These are phyloP conservation scores for Urosaurus nigricauda DNA, from an alignment of 2,797 vertebrate genomes.

Conservation along the genomic window DNA sequence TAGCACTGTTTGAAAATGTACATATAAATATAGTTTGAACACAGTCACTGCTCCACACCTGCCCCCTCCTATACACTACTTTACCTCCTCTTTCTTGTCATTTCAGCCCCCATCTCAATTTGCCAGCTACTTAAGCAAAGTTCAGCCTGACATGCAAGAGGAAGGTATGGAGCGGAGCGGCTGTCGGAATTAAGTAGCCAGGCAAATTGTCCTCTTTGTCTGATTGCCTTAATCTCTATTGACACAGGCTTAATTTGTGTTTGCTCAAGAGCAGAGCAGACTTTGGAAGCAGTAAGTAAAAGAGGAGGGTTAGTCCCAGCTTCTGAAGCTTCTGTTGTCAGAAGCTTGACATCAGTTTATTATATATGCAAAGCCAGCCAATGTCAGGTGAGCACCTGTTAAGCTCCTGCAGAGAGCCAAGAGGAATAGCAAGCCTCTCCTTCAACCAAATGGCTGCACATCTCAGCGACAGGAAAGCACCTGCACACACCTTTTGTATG, in stretches of 20 bases:
- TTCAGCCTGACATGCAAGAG: not conserved
- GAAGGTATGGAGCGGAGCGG: not conserved
- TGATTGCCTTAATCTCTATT: not conserved
- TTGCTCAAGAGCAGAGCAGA: conserved; percentile 1
- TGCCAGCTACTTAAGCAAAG: conserved; percentile 9
- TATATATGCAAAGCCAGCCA: not conserved
- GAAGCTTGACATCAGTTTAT: not conserved
- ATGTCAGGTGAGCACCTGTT: not conserved
- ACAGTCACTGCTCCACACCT: not conserved
- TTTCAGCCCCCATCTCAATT: conserved; percentile 12
- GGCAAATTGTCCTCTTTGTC: not conserved
- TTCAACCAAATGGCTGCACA: not conserved
- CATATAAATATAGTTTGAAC: not conserved
- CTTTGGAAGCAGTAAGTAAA: not conserved
- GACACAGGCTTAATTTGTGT: conserved; percentile 20
- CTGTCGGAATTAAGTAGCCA: not conserved
- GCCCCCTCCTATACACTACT: no score
- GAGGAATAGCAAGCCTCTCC: not conserved
- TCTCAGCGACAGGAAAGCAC: not conserved
- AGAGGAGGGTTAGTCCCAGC: not conserved
- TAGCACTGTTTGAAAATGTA: not conserved
- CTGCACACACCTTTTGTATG: not conserved
- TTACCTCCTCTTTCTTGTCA: not conserved
- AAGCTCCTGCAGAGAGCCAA: not conserved
- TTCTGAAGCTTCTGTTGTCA: not conserved